Conservation (phyloP, 2,113 vertebrate species). For the Phyllostomus hastatus region DNA sequence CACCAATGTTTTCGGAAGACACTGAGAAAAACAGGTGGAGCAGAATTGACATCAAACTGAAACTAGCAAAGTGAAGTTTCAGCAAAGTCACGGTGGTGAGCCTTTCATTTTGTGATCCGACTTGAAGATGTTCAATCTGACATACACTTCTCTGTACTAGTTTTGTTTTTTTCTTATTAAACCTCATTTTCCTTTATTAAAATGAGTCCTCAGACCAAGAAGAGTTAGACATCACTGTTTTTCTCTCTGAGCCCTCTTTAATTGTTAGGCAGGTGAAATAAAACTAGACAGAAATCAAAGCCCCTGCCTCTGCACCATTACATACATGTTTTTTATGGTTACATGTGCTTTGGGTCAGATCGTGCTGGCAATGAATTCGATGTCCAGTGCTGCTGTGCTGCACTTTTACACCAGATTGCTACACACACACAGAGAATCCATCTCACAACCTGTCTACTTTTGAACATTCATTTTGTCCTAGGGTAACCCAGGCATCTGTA, state of each 20-base stretch:
- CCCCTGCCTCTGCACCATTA: not conserved
- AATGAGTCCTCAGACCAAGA: not conserved
- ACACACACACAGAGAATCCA: not conserved
- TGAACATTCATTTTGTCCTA: not conserved
- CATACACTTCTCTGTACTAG: not conserved
- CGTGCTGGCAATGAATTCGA: not conserved
- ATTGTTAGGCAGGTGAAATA: not conserved
- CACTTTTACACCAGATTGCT: not conserved
- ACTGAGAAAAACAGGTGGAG: not conserved
- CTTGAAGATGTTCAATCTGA: not conserved
- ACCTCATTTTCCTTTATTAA: not conserved
- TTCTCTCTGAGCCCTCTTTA: not conserved
- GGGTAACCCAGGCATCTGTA: not conserved
- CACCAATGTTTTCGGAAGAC: not conserved
- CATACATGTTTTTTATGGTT: not conserved
- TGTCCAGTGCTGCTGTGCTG: not conserved
- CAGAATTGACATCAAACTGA: not conserved
- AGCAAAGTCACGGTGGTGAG: not conserved
- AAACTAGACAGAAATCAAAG: not conserved
- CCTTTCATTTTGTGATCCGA: not conserved
- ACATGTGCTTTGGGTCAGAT: not conserved
- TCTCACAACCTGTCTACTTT: not conserved
- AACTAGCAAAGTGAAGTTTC: not conserved
- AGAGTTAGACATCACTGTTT: not conserved
- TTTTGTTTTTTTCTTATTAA: not conserved